Base-by-base conservation (phyloP, 2,113 vertebrate genomes). In the Neolamprologus falcicula region DNA sequence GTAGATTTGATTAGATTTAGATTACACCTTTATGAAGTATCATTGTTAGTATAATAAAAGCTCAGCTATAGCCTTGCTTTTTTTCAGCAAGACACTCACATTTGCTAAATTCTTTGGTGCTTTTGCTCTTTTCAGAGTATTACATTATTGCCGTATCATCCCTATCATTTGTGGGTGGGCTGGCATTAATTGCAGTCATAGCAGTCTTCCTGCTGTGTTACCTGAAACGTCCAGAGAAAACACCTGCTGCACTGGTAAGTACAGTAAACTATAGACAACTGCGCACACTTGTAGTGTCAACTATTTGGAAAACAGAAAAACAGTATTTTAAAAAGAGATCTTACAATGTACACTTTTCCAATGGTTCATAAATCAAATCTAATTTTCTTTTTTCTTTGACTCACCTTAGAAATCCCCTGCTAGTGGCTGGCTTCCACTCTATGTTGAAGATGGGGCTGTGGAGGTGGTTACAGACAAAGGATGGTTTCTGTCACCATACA, bases 391-490 rank as follows among this genome's bases (percentile, higher is more conserved):
- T 21, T 82, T 9, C 63, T 7, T 84, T 57, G 13, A 83, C 5
- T 80, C 21, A 53, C n/a, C 17, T 10, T 71, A 97, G 97, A 96
- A 96, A 95, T 92, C 92, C 45, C 82, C 90, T 31, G 21, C 45
- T 4, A 93, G 68, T 33, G 83, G 42, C 33, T 97, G 96, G 97
- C 83, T n/a, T 26, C 97, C 96, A 10, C 93, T 97, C 16, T 85
- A 14, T 57, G 33, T 96, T 4, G 71, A 80, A 84, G 89, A 93
- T 14, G 94, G 83, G 5, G 16, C 83, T 1, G 87, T 96, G 24
- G 97, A 97, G 80, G 88, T 89, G 2, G 95, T 97, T 33, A 96
- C 93, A 63, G 94, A 96, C 88, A 96, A 94, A 76, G 96, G 95
- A 66, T 97, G 96, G 96, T 92, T 96, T 45, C 86, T 97, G 16